phyloP scores from a whole-genome alignment of 2,888 invertebrate species.

The Flexamia atlantica region DNA sequence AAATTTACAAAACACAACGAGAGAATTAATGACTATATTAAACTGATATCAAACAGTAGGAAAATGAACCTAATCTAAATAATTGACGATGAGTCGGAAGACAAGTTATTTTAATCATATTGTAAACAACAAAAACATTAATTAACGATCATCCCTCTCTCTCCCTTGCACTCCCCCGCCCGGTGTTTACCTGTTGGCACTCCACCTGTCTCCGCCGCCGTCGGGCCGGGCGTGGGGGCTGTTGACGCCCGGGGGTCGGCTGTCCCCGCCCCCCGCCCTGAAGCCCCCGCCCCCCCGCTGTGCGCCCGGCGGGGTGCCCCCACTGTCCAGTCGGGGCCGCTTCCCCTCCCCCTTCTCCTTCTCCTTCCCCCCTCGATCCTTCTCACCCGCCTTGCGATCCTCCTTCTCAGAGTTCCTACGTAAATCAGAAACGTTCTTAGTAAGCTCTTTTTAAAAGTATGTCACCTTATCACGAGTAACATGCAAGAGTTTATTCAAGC shows the following conservation, averaged over 20 bases:
- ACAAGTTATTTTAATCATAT: no score
- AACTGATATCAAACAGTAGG: no score
- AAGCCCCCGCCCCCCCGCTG: constrained; percentile 25
- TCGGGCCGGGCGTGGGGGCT: constrained; percentile 67
- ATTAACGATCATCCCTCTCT: no score
- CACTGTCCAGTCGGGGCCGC: constrained; percentile 64
- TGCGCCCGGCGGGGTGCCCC: constrained; percentile 10
- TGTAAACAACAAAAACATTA: no score
- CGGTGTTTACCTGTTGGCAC: background rate
- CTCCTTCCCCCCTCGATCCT: constrained; percentile 73
- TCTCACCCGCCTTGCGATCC: constrained; percentile 70
- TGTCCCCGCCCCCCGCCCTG: constrained; percentile 54
- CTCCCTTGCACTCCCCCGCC: no score
- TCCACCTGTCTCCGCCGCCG: constrained; percentile 62
- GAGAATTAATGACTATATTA: no score
- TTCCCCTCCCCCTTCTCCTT: constrained; percentile 72
- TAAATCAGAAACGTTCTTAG: constrained; percentile 1
- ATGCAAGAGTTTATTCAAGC: background rate
- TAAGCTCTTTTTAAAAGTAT: background rate
- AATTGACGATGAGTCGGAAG: no score
- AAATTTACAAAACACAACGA: no score
- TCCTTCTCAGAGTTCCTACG: constrained; percentile 67
- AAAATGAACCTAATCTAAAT: no score
- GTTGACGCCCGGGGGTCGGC: constrained; percentile 26
- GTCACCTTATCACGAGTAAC: background rate